Percentiles rank a stretch among this genome's conserved stretches.
Evolutionary conservation across 2,888 invertebrate genomes (phyloP).

Genomic region (Eilema sororculum): DNA sequence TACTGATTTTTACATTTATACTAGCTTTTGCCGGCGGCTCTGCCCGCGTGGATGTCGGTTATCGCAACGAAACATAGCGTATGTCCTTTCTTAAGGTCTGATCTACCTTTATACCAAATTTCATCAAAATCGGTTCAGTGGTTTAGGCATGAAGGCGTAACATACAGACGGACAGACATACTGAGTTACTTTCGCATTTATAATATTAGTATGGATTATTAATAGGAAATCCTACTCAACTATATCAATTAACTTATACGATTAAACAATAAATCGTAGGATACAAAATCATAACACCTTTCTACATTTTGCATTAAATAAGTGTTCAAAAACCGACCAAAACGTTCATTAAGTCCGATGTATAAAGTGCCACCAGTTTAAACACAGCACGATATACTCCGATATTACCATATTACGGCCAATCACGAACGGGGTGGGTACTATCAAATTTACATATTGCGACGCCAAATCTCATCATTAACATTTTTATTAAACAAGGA

Average conservation of each 20-base stretch:
- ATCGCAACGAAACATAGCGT: too few species aligned
- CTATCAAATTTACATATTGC: conserved; percentile 80
- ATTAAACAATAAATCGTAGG: background rate
- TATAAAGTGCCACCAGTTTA: conserved; percentile 42
- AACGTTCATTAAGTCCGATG: conserved; percentile 28
- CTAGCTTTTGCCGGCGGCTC: too few species aligned
- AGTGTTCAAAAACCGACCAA: conserved; percentile 17
- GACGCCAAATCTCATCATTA: conserved; percentile 83
- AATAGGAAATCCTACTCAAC: too few species aligned
- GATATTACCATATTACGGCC: conserved; percentile 57
- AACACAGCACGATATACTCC: conserved; percentile 41
- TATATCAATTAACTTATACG: conserved; percentile 1
- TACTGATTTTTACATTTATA: too few species aligned
- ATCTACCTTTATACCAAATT: too few species aligned
- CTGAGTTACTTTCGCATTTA: too few species aligned
- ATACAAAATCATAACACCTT: conserved; percentile 8
- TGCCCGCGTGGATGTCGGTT: too few species aligned
- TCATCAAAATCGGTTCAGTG: too few species aligned
- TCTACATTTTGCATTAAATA: conserved; percentile 10
- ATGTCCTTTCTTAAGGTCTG: too few species aligned
- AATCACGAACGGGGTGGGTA: conserved; percentile 68
- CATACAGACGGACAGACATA: too few species aligned
- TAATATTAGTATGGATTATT: too few species aligned
- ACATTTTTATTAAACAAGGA: conserved; percentile 87
- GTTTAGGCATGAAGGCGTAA: too few species aligned